Evolutionary conservation across 2,888 invertebrate genomes (phyloP).

Genomic region (Hermaeophaga mercurialis): DNA sequence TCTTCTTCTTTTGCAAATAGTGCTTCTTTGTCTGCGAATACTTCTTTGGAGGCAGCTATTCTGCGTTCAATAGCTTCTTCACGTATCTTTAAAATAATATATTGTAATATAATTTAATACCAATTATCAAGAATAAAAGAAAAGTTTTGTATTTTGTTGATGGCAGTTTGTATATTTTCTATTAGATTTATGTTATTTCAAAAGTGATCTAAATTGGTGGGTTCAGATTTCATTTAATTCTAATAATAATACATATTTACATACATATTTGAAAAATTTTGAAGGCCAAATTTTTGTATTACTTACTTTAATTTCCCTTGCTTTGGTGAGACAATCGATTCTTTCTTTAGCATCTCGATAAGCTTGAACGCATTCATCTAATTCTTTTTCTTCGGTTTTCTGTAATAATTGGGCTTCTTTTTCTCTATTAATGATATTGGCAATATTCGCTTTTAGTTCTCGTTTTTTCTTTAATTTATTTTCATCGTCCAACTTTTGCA

Average conservation of each 20-base stretch:
- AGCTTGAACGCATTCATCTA: conserved; percentile 57
- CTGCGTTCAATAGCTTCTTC: conserved; percentile 35
- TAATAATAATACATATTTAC: no score
- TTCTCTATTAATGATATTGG: conserved; percentile 44
- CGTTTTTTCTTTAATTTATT: conserved; percentile 39
- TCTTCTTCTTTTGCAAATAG: conserved; percentile 47
- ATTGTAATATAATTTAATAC: no score
- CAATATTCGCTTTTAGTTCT: conserved; percentile 23
- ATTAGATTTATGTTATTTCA: no score
- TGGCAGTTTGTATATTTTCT: no score
- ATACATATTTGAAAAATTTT: no score
- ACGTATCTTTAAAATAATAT: conserved; percentile 39
- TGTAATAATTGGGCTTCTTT: conserved; percentile 47
- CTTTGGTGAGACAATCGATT: conserved; percentile 55
- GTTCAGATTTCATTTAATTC: no score
- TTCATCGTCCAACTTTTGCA: conserved; percentile 52
- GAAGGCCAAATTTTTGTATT: background rate
- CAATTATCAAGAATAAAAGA: no score
- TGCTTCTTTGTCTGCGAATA: conserved; percentile 57
- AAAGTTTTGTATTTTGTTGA: no score
- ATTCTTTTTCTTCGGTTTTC: conserved; percentile 57
- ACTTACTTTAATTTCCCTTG: conserved; percentile 53
- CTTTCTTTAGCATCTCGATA: conserved; percentile 57
- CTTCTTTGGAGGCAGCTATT: conserved; percentile 47
- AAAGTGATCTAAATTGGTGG: no score